Conservation (phyloP, 1,140 invertebrate species). For the Bicyclus anynana region DNA sequence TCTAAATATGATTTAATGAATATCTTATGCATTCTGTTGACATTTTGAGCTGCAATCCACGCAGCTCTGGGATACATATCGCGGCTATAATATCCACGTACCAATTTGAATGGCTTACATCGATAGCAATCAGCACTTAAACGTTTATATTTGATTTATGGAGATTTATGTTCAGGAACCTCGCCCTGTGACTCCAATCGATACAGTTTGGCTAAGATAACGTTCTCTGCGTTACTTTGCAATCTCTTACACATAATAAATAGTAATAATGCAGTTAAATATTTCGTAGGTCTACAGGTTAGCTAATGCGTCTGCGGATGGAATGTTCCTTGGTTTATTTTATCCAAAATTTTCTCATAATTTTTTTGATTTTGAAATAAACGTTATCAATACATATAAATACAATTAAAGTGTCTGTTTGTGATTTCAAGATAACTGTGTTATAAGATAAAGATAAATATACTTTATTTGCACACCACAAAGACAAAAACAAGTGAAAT, state of each 20-base stretch:
- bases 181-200: neutral
- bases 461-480: too few relatives aligned
- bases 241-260: neutral
- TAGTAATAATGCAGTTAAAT: too few relatives aligned
- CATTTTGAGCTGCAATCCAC: neutral
- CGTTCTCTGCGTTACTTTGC: neutral
- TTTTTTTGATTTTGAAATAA: too few relatives aligned
- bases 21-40: neutral
- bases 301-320: too few relatives aligned
- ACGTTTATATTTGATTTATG: constrained; percentile 8
- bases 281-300: too few relatives aligned
- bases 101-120: constrained; percentile 17
- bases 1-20: neutral
- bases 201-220: neutral
- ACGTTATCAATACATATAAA: too few relatives aligned
- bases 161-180: constrained; percentile 1
- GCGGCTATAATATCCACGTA: constrained; percentile 5
- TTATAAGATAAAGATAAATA: too few relatives aligned
- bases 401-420: too few relatives aligned
- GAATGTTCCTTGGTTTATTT: too few relatives aligned
- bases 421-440: too few relatives aligned
- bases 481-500: too few relatives aligned
- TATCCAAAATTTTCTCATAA: too few relatives aligned
- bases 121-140: constrained; percentile 6
- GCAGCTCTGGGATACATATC: constrained; percentile 2